Evolutionary conservation across 2,888 invertebrate genomes (phyloP), one percentile per base, ranked within the genome.

Genomic region (Eilema depressum): DNA sequence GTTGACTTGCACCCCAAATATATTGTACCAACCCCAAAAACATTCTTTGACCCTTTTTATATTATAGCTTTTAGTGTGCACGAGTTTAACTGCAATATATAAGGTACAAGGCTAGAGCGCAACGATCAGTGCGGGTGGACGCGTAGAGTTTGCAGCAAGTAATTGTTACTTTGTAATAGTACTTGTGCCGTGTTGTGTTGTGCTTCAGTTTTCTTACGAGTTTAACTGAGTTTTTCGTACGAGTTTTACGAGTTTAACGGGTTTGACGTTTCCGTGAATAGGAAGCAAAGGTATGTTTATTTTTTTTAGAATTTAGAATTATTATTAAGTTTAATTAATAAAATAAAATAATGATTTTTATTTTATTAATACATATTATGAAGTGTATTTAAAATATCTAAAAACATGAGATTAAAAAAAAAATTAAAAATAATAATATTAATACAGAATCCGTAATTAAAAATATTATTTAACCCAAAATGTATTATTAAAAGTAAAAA

Each of bases 91-190:
- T 66, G 65, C 5, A 74, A 79, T 85, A 86, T 87, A 88, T 90
- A 91, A 88, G 84, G 81, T 80, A 88, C 88, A 89, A 90, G 91
- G 88, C 83, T 89, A 86, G 68, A 1, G 14, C 41, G 65, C 41
- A 60, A 56, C 72, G 70, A 64, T 80, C 89, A 92, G 92, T 93
- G 70, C 75, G 61, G 73, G 87, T 88, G 88, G 87, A 78, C 91
- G 91, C 92, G 86, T 86, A 79, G 90, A 89, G 91, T 89, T 89
- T 89, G 91, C 89, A 80, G 72, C 83, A 77, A 78, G 83, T 83
- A 83, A 81, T 79, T 83, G 79, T 83, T 83, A 77, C 75, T 17
- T n/a, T 26, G 70, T 86, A 79, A 83, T 82, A 81, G 83, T 83
- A 83, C 75, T 75, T 81, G 85, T 79, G 79, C 71, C 75, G 86